Conservation (phyloP, 2,888 invertebrate species). For the Stegana nigrithorax region DNA sequence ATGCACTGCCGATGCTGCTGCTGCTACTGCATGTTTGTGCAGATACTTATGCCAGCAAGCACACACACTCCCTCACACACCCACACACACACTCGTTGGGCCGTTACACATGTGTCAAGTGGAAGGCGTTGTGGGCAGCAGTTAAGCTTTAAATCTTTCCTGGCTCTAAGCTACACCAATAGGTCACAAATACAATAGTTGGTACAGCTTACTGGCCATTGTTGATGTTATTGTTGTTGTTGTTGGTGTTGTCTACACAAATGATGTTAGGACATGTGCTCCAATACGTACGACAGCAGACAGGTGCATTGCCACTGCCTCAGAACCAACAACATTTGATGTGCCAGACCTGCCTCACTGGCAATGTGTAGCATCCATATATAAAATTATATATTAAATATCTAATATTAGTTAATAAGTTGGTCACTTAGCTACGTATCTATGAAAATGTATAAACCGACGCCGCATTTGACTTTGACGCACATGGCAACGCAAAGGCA, state of each 20-base stretch:
- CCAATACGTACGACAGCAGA: too few species aligned
- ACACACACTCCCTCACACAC: neutral
- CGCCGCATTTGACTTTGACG: too few species aligned
- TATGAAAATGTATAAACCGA: too few species aligned
- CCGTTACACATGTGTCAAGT: neutral
- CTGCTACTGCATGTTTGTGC: neutral
- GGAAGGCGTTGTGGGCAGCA: neutral
- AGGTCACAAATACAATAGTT: conserved; percentile 4
- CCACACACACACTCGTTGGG: neutral
- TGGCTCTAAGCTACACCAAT: conserved; percentile 9
- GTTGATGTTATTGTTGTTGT: neutral
- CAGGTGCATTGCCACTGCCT: too few species aligned
- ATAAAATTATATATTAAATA: too few species aligned
- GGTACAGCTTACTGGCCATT: neutral
- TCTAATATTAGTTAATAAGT: too few species aligned
- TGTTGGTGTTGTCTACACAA: neutral
- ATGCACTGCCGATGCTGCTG: neutral
- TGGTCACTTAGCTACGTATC: too few species aligned
- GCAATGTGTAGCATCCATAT: too few species aligned
- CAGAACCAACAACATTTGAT: too few species aligned
- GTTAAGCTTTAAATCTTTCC: conserved; percentile 15
- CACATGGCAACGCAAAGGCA: too few species aligned
- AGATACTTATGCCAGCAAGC: neutral
- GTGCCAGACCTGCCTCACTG: too few species aligned
- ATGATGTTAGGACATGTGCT: neutral